phyloP scores from a whole-genome alignment of 2,888 invertebrate genomes.

The Eristalis intricaria region DNA sequence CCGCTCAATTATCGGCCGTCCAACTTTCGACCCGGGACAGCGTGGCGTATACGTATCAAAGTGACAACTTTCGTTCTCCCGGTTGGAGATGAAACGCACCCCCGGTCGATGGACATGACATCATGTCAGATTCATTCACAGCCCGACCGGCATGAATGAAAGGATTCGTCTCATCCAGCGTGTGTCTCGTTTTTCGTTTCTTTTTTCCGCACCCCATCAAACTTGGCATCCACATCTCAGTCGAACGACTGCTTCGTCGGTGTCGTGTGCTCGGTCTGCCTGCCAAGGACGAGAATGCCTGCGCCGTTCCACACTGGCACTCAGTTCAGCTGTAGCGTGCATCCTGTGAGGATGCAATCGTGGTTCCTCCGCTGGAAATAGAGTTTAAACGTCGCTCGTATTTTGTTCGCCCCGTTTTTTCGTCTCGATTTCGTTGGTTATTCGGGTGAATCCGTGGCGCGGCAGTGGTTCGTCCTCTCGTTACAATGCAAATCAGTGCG shows the following conservation, averaged over 20 bases:
- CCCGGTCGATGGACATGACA: not conserved
- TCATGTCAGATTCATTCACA: not conserved
- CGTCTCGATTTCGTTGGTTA: not conserved
- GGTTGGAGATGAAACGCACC: not conserved
- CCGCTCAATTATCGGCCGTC: not conserved
- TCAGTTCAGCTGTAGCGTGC: slow-evolving; percentile 46
- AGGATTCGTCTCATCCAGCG: not conserved
- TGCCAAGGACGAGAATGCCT: not conserved
- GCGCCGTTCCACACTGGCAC: slow-evolving; percentile 16
- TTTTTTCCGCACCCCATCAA: not conserved
- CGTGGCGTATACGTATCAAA: slow-evolving; percentile 6
- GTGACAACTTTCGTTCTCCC: not conserved
- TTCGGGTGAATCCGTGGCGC: not conserved
- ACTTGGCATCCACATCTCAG: not conserved
- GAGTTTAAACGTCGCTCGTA: not conserved
- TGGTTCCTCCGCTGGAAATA: not conserved
- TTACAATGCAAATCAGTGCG: not conserved
- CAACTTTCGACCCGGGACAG: not conserved
- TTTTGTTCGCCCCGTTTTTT: not conserved
- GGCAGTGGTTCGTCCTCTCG: not conserved
- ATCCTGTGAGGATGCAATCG: slow-evolving; percentile 47
- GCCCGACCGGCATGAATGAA: not conserved
- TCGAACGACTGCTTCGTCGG: not conserved
- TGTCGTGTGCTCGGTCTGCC: not conserved
- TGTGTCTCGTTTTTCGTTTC: not conserved